Evolutionary conservation across 2,888 invertebrate species (phyloP).

Genomic region (Hololepta plana): DNA sequence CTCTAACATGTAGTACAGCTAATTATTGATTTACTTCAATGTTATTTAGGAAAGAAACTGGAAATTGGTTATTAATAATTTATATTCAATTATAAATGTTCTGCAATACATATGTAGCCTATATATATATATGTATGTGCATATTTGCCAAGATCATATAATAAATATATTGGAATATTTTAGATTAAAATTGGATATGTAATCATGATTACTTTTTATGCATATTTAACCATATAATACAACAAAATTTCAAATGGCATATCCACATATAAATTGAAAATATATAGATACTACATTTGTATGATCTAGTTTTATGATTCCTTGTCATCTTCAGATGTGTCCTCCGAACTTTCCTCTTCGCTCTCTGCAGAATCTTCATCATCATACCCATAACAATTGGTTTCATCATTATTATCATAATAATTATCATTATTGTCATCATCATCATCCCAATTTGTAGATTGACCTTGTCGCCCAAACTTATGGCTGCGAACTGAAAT

Average conservation of each 20-base stretch:
- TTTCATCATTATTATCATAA: conserved; percentile 26
- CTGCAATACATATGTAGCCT: no score
- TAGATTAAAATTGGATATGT: no score
- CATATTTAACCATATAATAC: no score
- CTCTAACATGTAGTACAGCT: not conserved
- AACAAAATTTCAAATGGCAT: no score
- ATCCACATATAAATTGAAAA: no score
- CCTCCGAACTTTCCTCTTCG: conserved; percentile 13
- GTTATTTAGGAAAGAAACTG: not conserved
- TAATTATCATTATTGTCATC: conserved; percentile 20
- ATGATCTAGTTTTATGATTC: not conserved
- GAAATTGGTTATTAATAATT: no score
- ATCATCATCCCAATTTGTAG: conserved; percentile 29
- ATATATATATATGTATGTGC: conserved; percentile 3
- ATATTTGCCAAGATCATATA: not conserved
- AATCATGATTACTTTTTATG: no score
- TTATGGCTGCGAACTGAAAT: conserved; percentile 63
- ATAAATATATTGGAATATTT: conserved; percentile 1
- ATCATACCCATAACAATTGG: conserved; percentile 22
- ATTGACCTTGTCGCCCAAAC: conserved; percentile 69
- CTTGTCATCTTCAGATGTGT: conserved; percentile 4
- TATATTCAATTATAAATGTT: no score
- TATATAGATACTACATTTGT: no score
- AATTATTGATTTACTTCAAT: not conserved
- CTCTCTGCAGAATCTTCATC: conserved; percentile 25